Conservation (phyloP, 2,113 vertebrate species). For the Apodemus speciosus region DNA sequence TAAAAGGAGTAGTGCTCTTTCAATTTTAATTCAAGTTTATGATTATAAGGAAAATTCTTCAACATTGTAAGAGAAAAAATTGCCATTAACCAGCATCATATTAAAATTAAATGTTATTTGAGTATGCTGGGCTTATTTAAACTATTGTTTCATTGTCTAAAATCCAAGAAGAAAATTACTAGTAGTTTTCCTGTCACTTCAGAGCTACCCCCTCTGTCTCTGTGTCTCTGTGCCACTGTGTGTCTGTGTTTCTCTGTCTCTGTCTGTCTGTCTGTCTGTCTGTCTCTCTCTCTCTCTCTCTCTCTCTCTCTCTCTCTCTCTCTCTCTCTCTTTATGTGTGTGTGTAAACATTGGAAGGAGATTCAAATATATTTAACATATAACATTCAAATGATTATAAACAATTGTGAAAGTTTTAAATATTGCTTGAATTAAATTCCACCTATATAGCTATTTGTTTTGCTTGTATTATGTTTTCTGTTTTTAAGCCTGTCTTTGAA, state of each 20-base stretch:
- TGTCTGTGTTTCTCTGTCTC: no score
- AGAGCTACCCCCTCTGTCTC: neutral
- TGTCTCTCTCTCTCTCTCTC: no score
- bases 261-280: neutral
- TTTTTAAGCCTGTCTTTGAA: neutral
- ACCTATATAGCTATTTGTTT: neutral
- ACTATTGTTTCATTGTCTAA: neutral
- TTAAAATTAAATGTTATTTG: neutral
- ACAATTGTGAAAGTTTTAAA: neutral
- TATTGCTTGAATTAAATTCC: neutral
- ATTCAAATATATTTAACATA: conserved; percentile 8
- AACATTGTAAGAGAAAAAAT: neutral
- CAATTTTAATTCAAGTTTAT: neutral
- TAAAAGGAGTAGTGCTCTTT: neutral
- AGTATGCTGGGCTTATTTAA: neutral
- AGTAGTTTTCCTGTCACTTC: neutral
- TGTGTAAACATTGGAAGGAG: neutral
- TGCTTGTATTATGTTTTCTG: neutral
- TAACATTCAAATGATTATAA: neutral
- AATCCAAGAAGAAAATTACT: neutral
- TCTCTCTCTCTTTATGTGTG: no score
- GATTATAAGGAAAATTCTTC: neutral
- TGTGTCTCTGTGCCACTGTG: no score
- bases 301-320: no score
- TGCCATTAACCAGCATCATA: neutral